Conservation (phyloP, 2,888 invertebrate species). For the Amphiduros pacificus region DNA sequence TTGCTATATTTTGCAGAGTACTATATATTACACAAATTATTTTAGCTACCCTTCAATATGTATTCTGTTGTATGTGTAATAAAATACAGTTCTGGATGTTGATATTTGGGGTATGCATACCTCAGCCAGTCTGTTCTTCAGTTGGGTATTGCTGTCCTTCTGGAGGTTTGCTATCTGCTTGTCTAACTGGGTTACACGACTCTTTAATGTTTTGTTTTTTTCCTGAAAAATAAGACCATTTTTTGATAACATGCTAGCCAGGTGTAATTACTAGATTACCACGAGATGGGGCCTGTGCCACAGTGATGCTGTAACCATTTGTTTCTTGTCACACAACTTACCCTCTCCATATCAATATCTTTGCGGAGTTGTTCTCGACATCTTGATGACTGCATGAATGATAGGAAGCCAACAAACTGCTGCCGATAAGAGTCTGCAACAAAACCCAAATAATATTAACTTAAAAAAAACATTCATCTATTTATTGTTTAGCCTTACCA, state of each 20-base stretch:
- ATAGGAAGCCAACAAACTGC: slow-evolving; percentile 73
- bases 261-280: too few relatives aligned
- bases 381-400: slow-evolving; percentile 78
- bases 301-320: too few relatives aligned
- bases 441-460: too few relatives aligned
- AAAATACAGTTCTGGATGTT: too few relatives aligned
- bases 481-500: neutral
- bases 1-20: too few relatives aligned
- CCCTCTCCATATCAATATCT: slow-evolving; percentile 82
- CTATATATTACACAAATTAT: too few relatives aligned
- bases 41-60: too few relatives aligned
- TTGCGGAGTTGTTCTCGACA: slow-evolving; percentile 74
- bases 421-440: slow-evolving; percentile 8
- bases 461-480: neutral
- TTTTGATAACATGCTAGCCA: too few relatives aligned
- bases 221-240: too few relatives aligned
- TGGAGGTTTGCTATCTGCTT: slow-evolving; percentile 90
- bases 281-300: too few relatives aligned
- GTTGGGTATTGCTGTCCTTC: slow-evolving; percentile 84
- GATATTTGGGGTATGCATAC: slow-evolving; percentile 26
- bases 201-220: slow-evolving; percentile 78
- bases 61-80: too few relatives aligned
- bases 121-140: slow-evolving; percentile 88
- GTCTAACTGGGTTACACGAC: slow-evolving; percentile 84
- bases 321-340: too few relatives aligned